These are phyloP conservation scores for Cyprinella venusta DNA, from an alignment of 2,797 vertebrate genomes.

Conservation along the genomic window DNA sequence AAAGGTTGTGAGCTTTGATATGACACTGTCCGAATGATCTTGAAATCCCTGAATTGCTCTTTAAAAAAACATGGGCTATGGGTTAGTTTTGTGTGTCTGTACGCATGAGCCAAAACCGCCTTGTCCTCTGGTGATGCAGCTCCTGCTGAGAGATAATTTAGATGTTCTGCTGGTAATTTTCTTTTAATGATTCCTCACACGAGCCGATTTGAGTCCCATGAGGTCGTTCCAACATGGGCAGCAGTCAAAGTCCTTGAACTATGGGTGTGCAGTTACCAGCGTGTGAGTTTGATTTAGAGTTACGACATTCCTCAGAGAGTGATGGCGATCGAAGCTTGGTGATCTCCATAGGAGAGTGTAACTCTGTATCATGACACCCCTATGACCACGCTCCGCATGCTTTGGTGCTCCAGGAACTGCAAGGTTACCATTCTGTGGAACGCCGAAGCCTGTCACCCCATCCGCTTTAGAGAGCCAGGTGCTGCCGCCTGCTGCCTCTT, in stretches of 20 bases:
- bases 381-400: conserved; percentile 58
- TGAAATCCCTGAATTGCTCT: conserved; percentile 7
- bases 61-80: background rate
- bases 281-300: conserved; percentile 33
- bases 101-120: background rate
- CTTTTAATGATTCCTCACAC: conserved; percentile 62
- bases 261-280: conserved; percentile 53
- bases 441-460: conserved; percentile 64
- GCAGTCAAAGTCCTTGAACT: background rate
- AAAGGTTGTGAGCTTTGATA: conserved; percentile 52
- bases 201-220: conserved; percentile 53
- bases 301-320: conserved; percentile 25
- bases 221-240: conserved; percentile 58
- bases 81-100: background rate
- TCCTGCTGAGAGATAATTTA: conserved; percentile 66
- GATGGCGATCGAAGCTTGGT: conserved; percentile 6
- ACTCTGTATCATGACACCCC: conserved; percentile 58
- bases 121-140: conserved; percentile 39
- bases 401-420: conserved; percentile 25
- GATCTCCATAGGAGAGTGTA: conserved; percentile 33
- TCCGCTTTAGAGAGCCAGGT: conserved; percentile 64
- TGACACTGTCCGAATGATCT: background rate
- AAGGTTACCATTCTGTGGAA: conserved; percentile 64
- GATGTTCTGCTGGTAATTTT: conserved; percentile 62
- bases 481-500: conserved; percentile 48